Conservation (phyloP, 2,797 vertebrate species). For the Sebastes alutus region DNA sequence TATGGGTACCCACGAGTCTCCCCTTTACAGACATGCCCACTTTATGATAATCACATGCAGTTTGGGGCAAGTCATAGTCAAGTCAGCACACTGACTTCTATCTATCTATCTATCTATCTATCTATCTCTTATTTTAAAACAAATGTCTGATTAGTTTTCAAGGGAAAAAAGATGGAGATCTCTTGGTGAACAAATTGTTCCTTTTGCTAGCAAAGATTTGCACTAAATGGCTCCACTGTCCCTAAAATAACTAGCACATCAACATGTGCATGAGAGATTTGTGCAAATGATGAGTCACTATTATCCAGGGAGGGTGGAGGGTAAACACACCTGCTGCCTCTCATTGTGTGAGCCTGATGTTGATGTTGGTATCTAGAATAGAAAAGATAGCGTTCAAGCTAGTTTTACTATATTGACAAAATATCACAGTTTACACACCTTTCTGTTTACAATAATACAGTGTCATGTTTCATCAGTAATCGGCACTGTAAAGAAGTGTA, state of each 20-base stretch:
- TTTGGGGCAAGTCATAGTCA: too few species aligned
- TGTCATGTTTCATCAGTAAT: neutral
- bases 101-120: neutral
- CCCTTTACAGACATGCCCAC: too few species aligned
- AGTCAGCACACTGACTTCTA: neutral
- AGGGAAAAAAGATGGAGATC: neutral
- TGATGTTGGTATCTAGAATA: neutral
- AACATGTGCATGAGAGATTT: constrained; percentile 18
- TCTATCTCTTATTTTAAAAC: neutral
- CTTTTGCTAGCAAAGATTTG: neutral
- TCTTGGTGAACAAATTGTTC: neutral
- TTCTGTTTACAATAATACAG: neutral
- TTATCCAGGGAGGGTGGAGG: constrained; percentile 26
- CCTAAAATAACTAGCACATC: neutral
- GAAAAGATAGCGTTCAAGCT: neutral
- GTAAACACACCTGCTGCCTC: constrained; percentile 52
- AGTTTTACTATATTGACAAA: neutral
- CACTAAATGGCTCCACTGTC: neutral
- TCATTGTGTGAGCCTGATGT: neutral
- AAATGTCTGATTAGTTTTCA: neutral
- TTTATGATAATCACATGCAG: too few species aligned
- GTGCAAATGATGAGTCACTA: constrained; percentile 48
- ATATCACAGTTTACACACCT: neutral
- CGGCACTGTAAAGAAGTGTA: neutral
- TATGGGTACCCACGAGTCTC: too few species aligned